phyloP scores from a whole-genome alignment of 2,888 invertebrate species.

The Aspidiotus rigidus region DNA sequence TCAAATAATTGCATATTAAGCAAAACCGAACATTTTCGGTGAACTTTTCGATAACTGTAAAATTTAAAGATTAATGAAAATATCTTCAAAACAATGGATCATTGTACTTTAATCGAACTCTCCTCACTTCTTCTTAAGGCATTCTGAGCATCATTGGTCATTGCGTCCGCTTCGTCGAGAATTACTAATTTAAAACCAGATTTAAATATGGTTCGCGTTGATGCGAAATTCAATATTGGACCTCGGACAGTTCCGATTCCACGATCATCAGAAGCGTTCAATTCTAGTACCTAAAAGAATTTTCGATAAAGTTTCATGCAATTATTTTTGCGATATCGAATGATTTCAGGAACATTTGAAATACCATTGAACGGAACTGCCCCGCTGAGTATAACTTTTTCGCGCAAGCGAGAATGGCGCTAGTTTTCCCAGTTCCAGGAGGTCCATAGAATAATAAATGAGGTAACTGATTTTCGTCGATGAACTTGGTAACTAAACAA shows the following conservation, averaged over 20 bases:
- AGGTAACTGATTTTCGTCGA: conserved; percentile 82
- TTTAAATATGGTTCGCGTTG: conserved; percentile 88
- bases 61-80: conserved; percentile 37
- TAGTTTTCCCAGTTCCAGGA: conserved; percentile 97
- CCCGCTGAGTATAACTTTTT: conserved; percentile 78
- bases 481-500: conserved; percentile 68
- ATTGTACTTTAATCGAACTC: not conserved
- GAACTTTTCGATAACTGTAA: conserved; percentile 94
- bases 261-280: conserved; percentile 97
- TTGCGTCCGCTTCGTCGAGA: conserved; percentile 97
- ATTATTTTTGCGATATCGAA: not conserved
- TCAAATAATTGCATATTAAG: conserved; percentile 95
- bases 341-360: conserved; percentile 35
- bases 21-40: conserved; percentile 98
- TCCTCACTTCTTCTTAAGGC: conserved; percentile 80
- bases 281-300: conserved; percentile 60
- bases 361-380: conserved; percentile 88
- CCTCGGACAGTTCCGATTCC: conserved; percentile 92
- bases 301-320: not conserved
- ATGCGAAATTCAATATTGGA: conserved; percentile 90
- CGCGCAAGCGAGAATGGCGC: conserved; percentile 93
- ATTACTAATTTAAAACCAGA: conserved; percentile 91
- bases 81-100: not conserved
- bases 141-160: conserved; percentile 99
- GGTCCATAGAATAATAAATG: conserved; percentile 96